Conservation (phyloP, 1,140 invertebrate genomes). For the Reticulitermes speratus region DNA sequence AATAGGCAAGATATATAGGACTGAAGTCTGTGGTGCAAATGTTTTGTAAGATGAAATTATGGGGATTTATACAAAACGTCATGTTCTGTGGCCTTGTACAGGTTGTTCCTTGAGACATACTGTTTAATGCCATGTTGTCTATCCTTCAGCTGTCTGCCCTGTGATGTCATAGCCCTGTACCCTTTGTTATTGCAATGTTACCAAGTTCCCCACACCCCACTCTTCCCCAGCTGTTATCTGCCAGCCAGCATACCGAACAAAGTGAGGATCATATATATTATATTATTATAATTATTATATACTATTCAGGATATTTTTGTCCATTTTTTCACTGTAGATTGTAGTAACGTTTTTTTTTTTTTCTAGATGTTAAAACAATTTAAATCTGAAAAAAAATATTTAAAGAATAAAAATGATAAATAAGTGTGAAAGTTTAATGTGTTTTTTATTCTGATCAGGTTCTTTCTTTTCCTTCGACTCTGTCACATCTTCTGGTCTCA, state of each 20-base stretch:
- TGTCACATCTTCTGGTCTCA: no score
- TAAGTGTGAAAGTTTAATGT: constrained; percentile 9
- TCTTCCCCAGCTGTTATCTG: background rate
- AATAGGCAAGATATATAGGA: no score
- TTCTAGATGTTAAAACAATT: constrained; percentile 17
- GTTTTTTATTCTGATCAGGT: background rate
- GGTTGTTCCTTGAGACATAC: background rate
- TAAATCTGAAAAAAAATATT: background rate
- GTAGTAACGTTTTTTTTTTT: constrained; percentile 7
- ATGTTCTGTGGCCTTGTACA: background rate
- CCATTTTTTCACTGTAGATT: constrained; percentile 15
- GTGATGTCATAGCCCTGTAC: background rate
- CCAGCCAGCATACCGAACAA: constrained; percentile 13
- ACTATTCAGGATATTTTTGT: constrained; percentile 19
- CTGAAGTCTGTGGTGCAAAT: no score
- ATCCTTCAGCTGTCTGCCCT: background rate
- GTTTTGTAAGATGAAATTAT: no score
- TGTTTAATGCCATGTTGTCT: background rate
- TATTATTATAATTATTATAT: constrained; percentile 14
- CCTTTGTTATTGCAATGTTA: background rate
- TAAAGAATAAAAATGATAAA: constrained; percentile 12
- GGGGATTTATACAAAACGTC: no score
- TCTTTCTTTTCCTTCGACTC: no score
- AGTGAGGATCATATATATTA: constrained; percentile 19
- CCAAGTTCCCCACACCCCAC: background rate